Conservation (phyloP, 2,113 vertebrate genomes). For the Otus sunia region DNA sequence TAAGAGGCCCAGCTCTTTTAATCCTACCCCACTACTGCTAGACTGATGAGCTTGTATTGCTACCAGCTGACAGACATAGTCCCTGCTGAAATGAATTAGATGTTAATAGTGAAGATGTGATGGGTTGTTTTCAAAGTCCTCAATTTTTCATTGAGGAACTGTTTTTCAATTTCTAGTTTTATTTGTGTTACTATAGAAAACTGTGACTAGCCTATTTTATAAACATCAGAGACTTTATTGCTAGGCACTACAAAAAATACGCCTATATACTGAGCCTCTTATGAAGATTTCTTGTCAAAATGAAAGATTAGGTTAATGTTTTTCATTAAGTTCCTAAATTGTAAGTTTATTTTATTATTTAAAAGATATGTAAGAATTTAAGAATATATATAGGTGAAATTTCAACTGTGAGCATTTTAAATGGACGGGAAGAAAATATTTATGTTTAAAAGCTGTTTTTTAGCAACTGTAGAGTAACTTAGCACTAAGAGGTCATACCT, state of each 20-base stretch:
- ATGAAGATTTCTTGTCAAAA: background rate
- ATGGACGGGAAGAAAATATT: background rate
- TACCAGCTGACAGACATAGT: background rate
- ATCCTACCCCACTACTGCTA: background rate
- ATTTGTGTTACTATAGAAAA: background rate
- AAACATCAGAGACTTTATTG: background rate
- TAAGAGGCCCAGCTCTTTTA: fast-evolving
- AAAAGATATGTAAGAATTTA: background rate
- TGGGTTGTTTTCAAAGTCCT: background rate
- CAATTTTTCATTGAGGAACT: background rate
- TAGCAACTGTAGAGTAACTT: background rate
- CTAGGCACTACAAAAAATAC: background rate
- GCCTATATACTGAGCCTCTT: background rate
- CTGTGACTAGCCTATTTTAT: background rate
- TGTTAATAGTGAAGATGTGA: background rate
- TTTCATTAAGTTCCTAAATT: background rate
- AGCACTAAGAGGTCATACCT: background rate
- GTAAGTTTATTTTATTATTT: background rate
- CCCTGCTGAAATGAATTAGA: background rate
- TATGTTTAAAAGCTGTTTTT: background rate
- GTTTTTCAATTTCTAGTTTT: background rate
- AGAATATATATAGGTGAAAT: background rate
- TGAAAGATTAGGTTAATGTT: background rate
- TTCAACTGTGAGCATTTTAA: background rate
- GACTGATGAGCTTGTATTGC: background rate